These are phyloP conservation scores for Sussaba pulchella DNA, from an alignment of 2,888 invertebrate genomes.

Conservation along the genomic window DNA sequence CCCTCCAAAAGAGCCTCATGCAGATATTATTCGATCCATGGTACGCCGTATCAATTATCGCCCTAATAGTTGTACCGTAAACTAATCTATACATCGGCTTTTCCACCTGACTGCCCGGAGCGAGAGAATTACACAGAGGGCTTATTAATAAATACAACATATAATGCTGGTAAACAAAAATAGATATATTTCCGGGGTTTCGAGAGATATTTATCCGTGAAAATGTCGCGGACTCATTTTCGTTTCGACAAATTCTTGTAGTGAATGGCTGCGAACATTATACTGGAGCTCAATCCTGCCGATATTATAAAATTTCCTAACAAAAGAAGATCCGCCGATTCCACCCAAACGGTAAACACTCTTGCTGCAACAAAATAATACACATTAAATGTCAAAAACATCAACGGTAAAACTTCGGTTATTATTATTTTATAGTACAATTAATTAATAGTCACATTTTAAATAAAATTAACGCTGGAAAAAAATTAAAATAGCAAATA, in stretches of 20 bases:
- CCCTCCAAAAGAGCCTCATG: no score
- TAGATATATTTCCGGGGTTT: conserved; percentile 34
- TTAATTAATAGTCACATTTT: background rate
- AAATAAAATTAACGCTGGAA: background rate
- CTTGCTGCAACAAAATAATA: conserved; percentile 87
- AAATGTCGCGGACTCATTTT: conserved; percentile 70
- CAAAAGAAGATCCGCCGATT: conserved; percentile 90
- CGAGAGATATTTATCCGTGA: background rate
- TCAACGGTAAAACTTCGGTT: background rate
- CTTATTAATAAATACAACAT: conserved; percentile 21
- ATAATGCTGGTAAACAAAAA: conserved; percentile 44
- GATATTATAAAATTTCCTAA: conserved; percentile 91
- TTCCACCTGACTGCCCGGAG: background rate
- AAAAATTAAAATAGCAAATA: background rate
- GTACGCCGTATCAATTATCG: background rate
- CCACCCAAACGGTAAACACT: conserved; percentile 92
- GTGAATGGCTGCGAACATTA: conserved; percentile 89
- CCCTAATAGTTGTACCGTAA: background rate
- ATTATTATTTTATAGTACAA: background rate
- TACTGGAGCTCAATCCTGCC: conserved; percentile 88
- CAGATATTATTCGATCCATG: no score
- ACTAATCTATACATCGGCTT: background rate
- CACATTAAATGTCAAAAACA: background rate
- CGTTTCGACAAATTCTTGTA: conserved; percentile 85
- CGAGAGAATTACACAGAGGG: background rate